Conservation (phyloP, 2,888 invertebrate genomes). For the Hemicrepidius hirtus region DNA sequence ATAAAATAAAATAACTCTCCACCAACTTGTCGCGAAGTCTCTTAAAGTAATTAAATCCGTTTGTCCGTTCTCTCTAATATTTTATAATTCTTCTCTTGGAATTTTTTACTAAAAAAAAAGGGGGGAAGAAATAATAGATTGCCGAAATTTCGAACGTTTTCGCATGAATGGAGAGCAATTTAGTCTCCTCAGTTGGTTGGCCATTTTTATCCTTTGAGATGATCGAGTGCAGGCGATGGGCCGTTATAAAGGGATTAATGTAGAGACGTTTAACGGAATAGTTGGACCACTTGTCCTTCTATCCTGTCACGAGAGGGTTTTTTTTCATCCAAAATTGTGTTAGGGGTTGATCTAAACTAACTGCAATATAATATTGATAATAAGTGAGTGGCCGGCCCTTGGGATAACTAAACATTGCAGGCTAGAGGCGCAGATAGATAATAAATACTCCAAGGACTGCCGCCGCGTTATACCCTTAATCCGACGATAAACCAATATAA, state of each 20-base stretch:
- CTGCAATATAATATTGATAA: slow-evolving; percentile 45
- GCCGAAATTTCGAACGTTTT: background rate
- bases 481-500: slow-evolving; percentile 50
- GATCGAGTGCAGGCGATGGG: slow-evolving; percentile 2
- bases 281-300: background rate
- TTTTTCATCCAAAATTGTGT: background rate
- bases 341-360: background rate
- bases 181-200: slow-evolving; percentile 4
- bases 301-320: background rate
- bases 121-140: slow-evolving; percentile 14
- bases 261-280: background rate
- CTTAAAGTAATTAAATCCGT: too few relatives aligned
- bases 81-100: too few relatives aligned
- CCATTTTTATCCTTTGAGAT: slow-evolving; percentile 24
- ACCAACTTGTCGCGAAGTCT: too few relatives aligned
- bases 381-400: slow-evolving; percentile 40
- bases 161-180: slow-evolving; percentile 16
- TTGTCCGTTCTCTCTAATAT: too few relatives aligned
- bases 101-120: too few relatives aligned
- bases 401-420: slow-evolving; percentile 44
- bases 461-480: slow-evolving; percentile 42
- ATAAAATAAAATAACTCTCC: too few relatives aligned
- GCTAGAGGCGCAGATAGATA: slow-evolving; percentile 50
- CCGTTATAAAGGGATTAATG: slow-evolving; percentile 22
- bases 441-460: slow-evolving; percentile 44